A percentile compares a stretch with the other conserved stretches of the same genome.
Evolutionary conservation across 2,113 vertebrate species (phyloP).

Genomic region (Scytalopus superciliaris): DNA sequence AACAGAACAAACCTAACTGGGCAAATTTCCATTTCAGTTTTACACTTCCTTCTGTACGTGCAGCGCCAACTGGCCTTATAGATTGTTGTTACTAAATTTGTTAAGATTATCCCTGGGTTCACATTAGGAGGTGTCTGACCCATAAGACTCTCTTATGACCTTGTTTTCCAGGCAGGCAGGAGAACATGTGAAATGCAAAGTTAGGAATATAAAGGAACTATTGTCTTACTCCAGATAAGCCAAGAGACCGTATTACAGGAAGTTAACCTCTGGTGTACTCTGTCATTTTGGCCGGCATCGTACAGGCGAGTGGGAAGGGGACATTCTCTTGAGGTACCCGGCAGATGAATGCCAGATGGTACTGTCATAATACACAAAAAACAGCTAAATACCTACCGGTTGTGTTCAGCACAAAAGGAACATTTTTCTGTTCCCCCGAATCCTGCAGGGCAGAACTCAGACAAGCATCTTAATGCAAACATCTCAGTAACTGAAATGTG

Average conservation of each 20-base stretch:
- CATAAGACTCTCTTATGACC: background rate
- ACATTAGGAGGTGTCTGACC: background rate
- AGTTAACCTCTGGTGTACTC: constrained; percentile 30
- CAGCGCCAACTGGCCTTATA: background rate
- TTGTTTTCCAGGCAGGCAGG: background rate
- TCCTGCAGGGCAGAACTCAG: constrained; percentile 43
- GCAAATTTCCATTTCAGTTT: background rate
- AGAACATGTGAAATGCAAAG: background rate
- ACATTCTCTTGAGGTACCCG: constrained; percentile 23
- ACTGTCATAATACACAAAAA: constrained; percentile 50
- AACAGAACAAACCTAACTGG: constrained; percentile 6
- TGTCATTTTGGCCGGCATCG: constrained; percentile 8
- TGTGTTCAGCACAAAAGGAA: constrained; percentile 20
- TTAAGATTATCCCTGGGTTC: background rate
- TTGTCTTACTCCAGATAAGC: constrained; percentile 37
- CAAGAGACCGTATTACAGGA: constrained; percentile 25
- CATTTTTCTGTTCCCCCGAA: constrained; percentile 28
- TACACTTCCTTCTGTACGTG: background rate
- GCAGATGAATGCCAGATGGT: constrained; percentile 66
- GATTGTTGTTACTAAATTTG: background rate
- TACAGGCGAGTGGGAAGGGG: constrained; percentile 28
- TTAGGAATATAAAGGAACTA: constrained; percentile 36
- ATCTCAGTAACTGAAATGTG: background rate
- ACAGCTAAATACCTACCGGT: background rate
- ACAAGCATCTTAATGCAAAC: constrained; percentile 51